These are phyloP conservation scores for Xiphias gladius DNA, from an alignment of 2,113 vertebrate genomes.

Conservation along the genomic window DNA sequence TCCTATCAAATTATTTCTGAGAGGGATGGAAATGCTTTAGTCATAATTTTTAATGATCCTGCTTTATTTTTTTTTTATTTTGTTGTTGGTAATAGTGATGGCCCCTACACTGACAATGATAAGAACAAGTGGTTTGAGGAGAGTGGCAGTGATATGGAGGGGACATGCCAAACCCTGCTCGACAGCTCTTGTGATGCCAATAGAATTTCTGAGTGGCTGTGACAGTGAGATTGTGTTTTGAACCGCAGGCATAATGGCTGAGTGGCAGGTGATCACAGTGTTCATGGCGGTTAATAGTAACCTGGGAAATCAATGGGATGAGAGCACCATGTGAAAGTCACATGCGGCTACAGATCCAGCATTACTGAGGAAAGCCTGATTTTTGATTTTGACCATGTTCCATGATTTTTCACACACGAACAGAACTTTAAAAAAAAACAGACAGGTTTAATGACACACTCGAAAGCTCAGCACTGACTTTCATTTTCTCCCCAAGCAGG, in stretches of 20 bases:
- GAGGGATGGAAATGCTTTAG: neutral
- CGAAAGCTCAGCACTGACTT: neutral
- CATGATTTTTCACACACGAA: neutral
- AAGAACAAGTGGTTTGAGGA: constrained; percentile 20
- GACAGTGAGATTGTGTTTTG: neutral
- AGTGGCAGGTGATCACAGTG: neutral
- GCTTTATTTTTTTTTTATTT: neutral
- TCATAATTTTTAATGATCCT: neutral
- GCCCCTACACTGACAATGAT: neutral
- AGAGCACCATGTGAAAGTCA: neutral
- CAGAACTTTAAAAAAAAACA: neutral
- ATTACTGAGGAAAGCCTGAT: neutral
- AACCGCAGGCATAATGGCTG: constrained; percentile 1
- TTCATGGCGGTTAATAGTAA: neutral
- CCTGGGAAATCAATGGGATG: neutral
- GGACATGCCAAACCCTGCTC: neutral
- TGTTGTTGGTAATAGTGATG: neutral
- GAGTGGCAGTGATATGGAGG: neutral
- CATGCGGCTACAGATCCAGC: neutral
- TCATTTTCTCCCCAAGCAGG: constrained; percentile 1
- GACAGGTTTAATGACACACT: neutral
- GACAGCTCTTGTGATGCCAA: constrained; percentile 9
- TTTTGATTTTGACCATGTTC: neutral
- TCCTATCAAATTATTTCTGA: neutral
- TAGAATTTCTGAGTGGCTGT: constrained; percentile 12